These are phyloP conservation scores for Passerina amoena DNA, from an alignment of 2,113 vertebrate genomes.

Conservation along the genomic window DNA sequence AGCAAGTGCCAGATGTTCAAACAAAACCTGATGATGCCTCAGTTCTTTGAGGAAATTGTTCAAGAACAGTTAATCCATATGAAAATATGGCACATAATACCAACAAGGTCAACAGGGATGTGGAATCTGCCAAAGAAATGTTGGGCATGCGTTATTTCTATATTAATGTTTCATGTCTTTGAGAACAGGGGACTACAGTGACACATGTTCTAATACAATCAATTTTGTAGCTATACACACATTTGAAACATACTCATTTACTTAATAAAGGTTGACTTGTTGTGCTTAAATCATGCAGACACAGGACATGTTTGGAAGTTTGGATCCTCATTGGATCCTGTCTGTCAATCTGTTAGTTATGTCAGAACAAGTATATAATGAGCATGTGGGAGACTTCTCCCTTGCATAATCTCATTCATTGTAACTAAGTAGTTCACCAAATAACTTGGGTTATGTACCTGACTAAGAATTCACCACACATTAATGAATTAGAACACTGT, in stretches of 20 bases:
- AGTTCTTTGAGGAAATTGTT: conserved; percentile 22
- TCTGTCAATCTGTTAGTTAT: background rate
- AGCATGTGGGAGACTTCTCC: background rate
- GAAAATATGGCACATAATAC: conserved; percentile 12
- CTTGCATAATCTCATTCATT: background rate
- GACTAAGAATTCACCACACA: background rate
- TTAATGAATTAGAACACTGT: background rate
- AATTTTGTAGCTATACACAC: background rate
- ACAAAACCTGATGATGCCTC: background rate
- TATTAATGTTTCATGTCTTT: background rate
- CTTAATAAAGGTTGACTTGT: background rate
- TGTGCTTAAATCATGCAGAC: background rate
- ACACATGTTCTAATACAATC: background rate
- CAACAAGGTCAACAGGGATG: background rate
- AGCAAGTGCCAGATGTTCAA: conserved; percentile 20
- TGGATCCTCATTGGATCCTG: background rate
- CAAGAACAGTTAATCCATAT: conserved; percentile 33
- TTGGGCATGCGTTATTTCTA: background rate
- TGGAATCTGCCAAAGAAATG: background rate
- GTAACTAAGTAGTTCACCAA: background rate
- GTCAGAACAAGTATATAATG: background rate
- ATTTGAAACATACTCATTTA: background rate
- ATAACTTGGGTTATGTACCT: background rate
- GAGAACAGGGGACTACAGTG: background rate
- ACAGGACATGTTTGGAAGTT: background rate